Evolutionary conservation across 2,888 invertebrate genomes (phyloP).

Genomic region (Caenorhabditis afra): DNA sequence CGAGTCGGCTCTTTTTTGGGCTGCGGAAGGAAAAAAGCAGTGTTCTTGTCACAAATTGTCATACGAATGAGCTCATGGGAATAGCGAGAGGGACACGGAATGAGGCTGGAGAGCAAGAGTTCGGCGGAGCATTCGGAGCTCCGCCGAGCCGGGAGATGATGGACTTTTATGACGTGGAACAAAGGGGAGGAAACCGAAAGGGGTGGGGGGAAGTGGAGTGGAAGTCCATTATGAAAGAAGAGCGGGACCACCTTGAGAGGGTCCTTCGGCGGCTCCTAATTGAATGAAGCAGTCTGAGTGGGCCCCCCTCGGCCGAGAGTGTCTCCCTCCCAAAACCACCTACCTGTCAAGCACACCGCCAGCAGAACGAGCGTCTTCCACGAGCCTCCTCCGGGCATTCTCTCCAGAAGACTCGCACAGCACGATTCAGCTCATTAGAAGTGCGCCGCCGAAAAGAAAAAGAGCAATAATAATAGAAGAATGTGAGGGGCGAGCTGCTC

Average conservation of each 20-base stretch:
- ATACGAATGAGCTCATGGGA: constrained; percentile 46
- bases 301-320: constrained; percentile 9
- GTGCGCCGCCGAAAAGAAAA: constrained; percentile 21
- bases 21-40: constrained; percentile 11
- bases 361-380: constrained; percentile 27
- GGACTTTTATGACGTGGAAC: constrained; percentile 33
- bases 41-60: constrained; percentile 58
- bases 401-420: constrained; percentile 18
- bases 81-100: constrained; percentile 16
- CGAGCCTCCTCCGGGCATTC: constrained; percentile 49
- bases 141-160: constrained; percentile 26
- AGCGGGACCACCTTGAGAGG: constrained; percentile 6
- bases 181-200: background rate
- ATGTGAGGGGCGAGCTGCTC: background rate
- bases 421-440: constrained; percentile 53
- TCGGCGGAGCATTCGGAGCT: constrained; percentile 20
- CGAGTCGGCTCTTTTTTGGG: background rate
- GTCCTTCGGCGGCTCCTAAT: too few species aligned
- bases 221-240: constrained; percentile 30
- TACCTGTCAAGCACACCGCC: constrained; percentile 41
- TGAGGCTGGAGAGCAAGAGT: constrained; percentile 12
- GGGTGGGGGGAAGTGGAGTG: constrained; percentile 26
- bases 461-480: constrained; percentile 29
- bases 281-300: constrained; percentile 25
- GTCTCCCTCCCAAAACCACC: constrained; percentile 6